Conservation (phyloP, 2,797 vertebrate genomes). For the Erithacus rubecula region DNA sequence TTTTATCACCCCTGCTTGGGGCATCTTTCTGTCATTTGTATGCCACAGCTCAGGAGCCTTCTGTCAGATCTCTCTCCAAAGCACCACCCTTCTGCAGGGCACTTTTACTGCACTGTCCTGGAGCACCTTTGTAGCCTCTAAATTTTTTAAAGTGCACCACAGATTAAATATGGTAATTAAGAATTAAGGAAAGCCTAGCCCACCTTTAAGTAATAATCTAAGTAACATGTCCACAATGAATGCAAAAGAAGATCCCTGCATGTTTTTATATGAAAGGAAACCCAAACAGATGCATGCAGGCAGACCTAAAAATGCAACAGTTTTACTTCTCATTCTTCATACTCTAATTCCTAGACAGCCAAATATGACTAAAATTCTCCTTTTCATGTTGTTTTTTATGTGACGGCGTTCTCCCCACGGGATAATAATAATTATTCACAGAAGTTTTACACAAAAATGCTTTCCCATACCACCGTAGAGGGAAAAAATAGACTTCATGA, state of each 20-base stretch:
- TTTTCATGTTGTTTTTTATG: background rate
- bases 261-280: background rate
- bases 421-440: conserved; percentile 10
- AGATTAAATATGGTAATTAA: background rate
- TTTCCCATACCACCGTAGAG: background rate
- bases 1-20: background rate
- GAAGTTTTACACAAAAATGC: conserved; percentile 22
- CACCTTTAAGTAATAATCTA: background rate
- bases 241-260: background rate
- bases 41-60: background rate
- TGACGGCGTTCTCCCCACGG: background rate
- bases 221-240: background rate
- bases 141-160: background rate
- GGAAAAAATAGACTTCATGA: conserved; percentile 53
- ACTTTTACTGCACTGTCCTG: background rate
- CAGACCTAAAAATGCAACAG: background rate
- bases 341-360: background rate
- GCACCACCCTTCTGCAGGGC: background rate
- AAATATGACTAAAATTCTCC: background rate
- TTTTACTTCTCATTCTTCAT: conserved; percentile 15
- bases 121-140: background rate
- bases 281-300: background rate
- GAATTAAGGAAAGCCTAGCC: background rate
- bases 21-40: background rate
- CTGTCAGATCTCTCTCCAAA: background rate